phyloP scores from a whole-genome alignment of 2,113 vertebrate genomes.

The Saccopteryx bilineata region DNA sequence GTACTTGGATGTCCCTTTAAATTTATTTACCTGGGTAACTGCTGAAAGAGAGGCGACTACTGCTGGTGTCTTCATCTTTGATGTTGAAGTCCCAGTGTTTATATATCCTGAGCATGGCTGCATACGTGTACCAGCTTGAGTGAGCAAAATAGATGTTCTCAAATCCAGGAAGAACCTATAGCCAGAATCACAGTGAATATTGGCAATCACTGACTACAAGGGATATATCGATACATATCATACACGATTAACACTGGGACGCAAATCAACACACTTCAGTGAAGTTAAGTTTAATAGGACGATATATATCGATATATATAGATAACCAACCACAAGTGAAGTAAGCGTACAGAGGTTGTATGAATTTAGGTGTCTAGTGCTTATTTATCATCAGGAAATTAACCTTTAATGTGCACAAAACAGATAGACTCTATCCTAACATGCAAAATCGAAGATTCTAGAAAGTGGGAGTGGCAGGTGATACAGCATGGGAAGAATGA shows the following conservation, averaged over 20 bases:
- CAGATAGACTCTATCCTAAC: neutral
- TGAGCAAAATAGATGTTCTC: slow-evolving; percentile 96
- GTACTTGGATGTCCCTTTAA: neutral
- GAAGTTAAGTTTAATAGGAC: neutral
- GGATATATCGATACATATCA: neutral
- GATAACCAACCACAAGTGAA: neutral
- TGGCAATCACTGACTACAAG: neutral
- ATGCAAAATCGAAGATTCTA: slow-evolving; percentile 1
- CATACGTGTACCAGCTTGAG: slow-evolving; percentile 97
- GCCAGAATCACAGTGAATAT: slow-evolving; percentile 35
- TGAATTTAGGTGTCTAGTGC: neutral
- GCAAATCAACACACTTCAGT: neutral
- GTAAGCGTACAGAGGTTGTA: neutral
- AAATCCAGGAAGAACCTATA: slow-evolving; percentile 94
- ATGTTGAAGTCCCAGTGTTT: slow-evolving; percentile 96
- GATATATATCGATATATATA: accelerated
- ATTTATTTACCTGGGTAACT: slow-evolving; percentile 93
- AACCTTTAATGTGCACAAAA: neutral
- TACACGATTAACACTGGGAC: neutral
- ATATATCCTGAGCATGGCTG: slow-evolving; percentile 94
- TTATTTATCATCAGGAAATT: neutral
- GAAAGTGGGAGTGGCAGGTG: neutral
- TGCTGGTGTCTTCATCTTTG: slow-evolving; percentile 88
- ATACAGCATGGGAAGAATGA: neutral
- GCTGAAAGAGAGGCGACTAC: slow-evolving; percentile 94